Evolutionary conservation across 2,113 vertebrate species (phyloP).

Genomic region (Eudyptes chrysolophus): DNA sequence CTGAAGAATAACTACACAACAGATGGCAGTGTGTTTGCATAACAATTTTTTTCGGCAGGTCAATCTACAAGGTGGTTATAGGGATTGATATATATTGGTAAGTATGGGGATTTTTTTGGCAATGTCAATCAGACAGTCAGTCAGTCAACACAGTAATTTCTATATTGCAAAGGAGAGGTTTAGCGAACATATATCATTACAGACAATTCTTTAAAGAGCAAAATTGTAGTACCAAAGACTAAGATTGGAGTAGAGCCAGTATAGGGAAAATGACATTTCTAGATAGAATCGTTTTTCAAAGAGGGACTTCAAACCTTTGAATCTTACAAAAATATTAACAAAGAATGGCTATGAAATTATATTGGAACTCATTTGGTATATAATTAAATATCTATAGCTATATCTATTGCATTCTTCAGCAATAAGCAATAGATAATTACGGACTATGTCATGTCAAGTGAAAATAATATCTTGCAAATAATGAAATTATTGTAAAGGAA

Average conservation of each 20-base stretch:
- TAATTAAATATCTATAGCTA: not conserved
- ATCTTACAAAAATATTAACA: not conserved
- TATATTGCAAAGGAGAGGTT: not conserved
- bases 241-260: not conserved
- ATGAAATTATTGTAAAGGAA: not conserved
- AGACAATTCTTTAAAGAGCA: not conserved
- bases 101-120: not conserved
- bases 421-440: not conserved
- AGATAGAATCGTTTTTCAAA: not conserved
- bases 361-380: not conserved
- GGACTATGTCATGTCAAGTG: not conserved
- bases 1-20: conserved; percentile 54
- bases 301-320: not conserved
- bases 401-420: not conserved
- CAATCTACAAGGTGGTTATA: conserved; percentile 31
- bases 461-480: not conserved
- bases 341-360: not conserved
- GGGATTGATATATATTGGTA: not conserved
- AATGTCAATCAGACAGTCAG: not conserved
- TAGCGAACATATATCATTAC: not conserved
- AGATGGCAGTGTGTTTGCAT: conserved; percentile 67
- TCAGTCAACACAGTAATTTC: not conserved
- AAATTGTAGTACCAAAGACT: not conserved
- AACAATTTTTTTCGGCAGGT: conserved; percentile 57
- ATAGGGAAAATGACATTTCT: not conserved